Conservation (phyloP, 2,888 invertebrate genomes). For the Nomada goodeniana region DNA sequence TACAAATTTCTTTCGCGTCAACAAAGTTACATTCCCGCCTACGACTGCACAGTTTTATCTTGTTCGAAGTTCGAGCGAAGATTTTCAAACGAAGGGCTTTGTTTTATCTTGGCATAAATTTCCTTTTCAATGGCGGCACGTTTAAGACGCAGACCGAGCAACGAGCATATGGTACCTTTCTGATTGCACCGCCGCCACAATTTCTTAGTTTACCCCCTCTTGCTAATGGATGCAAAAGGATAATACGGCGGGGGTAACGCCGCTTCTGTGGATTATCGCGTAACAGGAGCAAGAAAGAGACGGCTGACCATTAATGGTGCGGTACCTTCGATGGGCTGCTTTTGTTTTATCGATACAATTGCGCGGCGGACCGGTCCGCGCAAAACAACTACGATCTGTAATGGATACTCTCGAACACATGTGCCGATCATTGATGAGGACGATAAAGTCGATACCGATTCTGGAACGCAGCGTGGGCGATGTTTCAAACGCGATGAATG, state of each 20-base stretch:
- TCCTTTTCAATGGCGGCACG: conserved; percentile 31
- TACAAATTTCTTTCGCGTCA: not conserved
- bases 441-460: conserved; percentile 70
- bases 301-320: conserved; percentile 70
- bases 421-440: conserved; percentile 66
- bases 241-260: conserved; percentile 57
- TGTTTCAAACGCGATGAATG: conserved; percentile 23
- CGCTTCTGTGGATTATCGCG: conserved; percentile 69
- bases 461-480: conserved; percentile 47
- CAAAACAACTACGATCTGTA: conserved; percentile 62
- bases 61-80: not conserved
- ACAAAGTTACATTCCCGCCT: not conserved
- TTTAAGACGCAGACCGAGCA: conserved; percentile 8
- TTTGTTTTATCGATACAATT: conserved; percentile 76
- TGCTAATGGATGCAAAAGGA: conserved; percentile 72
- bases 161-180: conserved; percentile 57
- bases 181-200: conserved; percentile 64
- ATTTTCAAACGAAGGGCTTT: conserved; percentile 57
- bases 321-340: conserved; percentile 65
- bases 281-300: conserved; percentile 71
- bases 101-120: conserved; percentile 64
- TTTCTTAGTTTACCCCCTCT: conserved; percentile 67
- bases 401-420: conserved; percentile 64
- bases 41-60: not conserved
- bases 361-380: conserved; percentile 52